Percentiles rank a stretch among this genome's conserved stretches.
These are phyloP conservation scores for Euzetes globulus DNA, from an alignment of 2,888 invertebrate genomes.

Conservation along the genomic window DNA sequence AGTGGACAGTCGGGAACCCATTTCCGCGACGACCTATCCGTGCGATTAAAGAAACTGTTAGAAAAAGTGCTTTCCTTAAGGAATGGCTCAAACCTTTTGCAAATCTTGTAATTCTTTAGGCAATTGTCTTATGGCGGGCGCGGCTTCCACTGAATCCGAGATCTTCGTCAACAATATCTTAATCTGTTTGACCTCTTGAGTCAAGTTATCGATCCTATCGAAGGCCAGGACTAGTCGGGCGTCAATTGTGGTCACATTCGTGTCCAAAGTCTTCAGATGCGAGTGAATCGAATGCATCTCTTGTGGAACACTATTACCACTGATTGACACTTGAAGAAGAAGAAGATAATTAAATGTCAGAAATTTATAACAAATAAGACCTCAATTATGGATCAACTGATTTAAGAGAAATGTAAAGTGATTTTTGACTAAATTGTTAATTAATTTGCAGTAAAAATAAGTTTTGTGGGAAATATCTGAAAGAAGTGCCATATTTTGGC, in stretches of 20 bases:
- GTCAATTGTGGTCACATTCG: constrained; percentile 11
- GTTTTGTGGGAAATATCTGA: too few relatives aligned
- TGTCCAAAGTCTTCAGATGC: constrained; percentile 25
- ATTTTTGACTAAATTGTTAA: too few relatives aligned
- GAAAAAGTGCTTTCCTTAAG: not conserved
- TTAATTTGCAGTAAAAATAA: too few relatives aligned
- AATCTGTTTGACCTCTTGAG: constrained; percentile 26
- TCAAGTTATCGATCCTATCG: constrained; percentile 4
- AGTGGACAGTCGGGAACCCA: constrained; percentile 20
- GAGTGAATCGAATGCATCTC: constrained; percentile 32
- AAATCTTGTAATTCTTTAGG: constrained; percentile 32
- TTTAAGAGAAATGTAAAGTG: not conserved
- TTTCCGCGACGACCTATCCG: constrained; percentile 28
- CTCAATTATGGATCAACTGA: too few relatives aligned
- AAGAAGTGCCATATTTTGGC: not conserved
- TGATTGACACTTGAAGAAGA: constrained; percentile 8
- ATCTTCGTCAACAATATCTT: constrained; percentile 10
- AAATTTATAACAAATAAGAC: not conserved
- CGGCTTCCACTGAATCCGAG: constrained; percentile 26
- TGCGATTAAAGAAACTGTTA: not conserved
- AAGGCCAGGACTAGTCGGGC: not conserved
- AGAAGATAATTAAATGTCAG: not conserved
- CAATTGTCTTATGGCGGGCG: constrained; percentile 30
- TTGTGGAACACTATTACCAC: constrained; percentile 29
- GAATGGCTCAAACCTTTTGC: constrained; percentile 4